Evolutionary conservation across 2,797 vertebrate species (phyloP), one percentile per base, ranked within the genome.

Genomic region (Ispidina picta): DNA sequence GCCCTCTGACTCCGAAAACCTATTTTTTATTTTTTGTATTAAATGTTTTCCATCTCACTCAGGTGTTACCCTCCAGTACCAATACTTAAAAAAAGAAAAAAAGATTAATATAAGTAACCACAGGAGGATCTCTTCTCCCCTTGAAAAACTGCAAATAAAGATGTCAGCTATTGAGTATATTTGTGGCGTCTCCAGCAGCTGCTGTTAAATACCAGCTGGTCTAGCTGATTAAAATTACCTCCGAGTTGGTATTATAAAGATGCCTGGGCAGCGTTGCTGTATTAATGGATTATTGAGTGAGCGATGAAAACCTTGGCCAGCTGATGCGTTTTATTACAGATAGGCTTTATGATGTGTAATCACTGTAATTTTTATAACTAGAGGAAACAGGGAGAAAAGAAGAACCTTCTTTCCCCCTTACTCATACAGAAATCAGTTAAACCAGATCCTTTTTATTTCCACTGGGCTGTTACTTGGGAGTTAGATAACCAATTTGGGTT

Each of bases 261-360:
- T 97, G 98, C 98, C 97, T 97, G 98, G 98, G 98, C 98, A 98
- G 98, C 97, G 94, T 93, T 97, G 98, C 98, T 98, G 97, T 98
- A 98, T 98, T 98, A 98, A 98, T 98, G 98, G 98, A 98, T 98
- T 98, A 98, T 98, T 98, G 98, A 98, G 97, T 98, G 97, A 98
- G 98, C 96, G 97, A 98, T 98, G 98, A 98, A 98, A 98, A 98
- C 98, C 98, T 98, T 98, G 97, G 97, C 98, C 98, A 98, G 98
- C 98, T 98, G 98, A 98, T 98, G 98, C 98, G 95, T 98, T 98
- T 98, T 98, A 98, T 98, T 98, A 98, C 98, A 98, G 97, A 98
- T 98, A 98, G 98, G 97, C 98, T 98, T 98, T 98, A 98, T 98
- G 98, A 98, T 98, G 98, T 98, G 97, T 98, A 98, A 98, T 98